Evolutionary conservation across 2,797 vertebrate genomes (phyloP).

Genomic region (Rousettus madagascariensis): DNA sequence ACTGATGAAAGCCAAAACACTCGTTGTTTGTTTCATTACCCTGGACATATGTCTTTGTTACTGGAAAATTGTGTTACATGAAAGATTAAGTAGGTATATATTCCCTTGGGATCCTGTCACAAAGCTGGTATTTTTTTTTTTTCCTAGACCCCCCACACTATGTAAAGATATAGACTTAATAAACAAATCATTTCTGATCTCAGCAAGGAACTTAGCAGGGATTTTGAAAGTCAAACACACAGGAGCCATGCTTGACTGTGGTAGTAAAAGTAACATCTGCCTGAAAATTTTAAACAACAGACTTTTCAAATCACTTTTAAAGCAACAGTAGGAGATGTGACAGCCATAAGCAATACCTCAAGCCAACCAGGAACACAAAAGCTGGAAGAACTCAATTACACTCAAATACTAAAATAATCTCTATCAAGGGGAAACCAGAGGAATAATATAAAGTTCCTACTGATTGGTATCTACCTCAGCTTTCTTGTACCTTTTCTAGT

Average conservation of each 20-base stretch:
- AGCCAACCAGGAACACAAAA: slow-evolving; percentile 47
- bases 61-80: slow-evolving; percentile 64
- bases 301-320: slow-evolving; percentile 80
- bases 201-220: slow-evolving; percentile 83
- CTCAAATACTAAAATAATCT: not conserved
- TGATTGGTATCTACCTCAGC: not conserved
- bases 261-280: slow-evolving; percentile 86
- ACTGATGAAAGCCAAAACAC: not conserved
- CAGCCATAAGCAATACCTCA: slow-evolving; percentile 77
- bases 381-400: slow-evolving; percentile 52
- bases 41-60: slow-evolving; percentile 55
- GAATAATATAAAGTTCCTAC: not conserved
- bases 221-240: slow-evolving; percentile 86
- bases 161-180: slow-evolving; percentile 80
- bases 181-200: slow-evolving; percentile 85
- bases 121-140: slow-evolving; percentile 61
- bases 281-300: slow-evolving; percentile 80
- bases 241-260: slow-evolving; percentile 81
- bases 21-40: slow-evolving; percentile 47
- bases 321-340: slow-evolving; percentile 73
- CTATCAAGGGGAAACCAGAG: not conserved
- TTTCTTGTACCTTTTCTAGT: not conserved
- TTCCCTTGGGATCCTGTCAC: slow-evolving; percentile 59
- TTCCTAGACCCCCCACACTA: slow-evolving; percentile 81
- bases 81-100: slow-evolving; percentile 74